Percentiles rank a stretch among this genome's conserved stretches.
These are phyloP conservation scores for Siderastrea radians DNA, from an alignment of 92 coral and sea anemone genomes.

Conservation along the genomic window DNA sequence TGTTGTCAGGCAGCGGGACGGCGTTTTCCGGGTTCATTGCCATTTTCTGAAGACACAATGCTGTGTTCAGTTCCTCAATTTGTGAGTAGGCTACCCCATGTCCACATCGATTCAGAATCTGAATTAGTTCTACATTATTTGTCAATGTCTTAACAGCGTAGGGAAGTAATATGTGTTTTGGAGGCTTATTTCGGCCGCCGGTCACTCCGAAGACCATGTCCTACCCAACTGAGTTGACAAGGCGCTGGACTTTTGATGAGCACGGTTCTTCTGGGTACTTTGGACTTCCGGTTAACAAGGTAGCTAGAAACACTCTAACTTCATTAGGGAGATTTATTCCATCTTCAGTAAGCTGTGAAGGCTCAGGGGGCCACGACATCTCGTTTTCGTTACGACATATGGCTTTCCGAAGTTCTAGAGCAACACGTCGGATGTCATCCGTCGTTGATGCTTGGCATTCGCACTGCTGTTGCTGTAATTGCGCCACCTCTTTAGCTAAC, in stretches of 20 bases:
- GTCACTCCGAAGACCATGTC: slow-evolving; percentile 45
- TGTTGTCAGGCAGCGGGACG: slow-evolving; percentile 56
- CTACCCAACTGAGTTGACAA: slow-evolving; percentile 25
- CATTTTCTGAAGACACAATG: slow-evolving; percentile 57
- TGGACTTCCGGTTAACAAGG: neutral
- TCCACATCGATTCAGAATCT: slow-evolving; percentile 48
- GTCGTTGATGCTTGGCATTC: neutral
- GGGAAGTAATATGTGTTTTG: slow-evolving; percentile 57
- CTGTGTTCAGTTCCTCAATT: slow-evolving; percentile 56
- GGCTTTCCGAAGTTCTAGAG: slow-evolving; percentile 48
- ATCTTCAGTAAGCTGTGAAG: neutral
- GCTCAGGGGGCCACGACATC: slow-evolving; percentile 8
- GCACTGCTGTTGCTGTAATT: neutral
- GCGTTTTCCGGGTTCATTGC: slow-evolving; percentile 12
- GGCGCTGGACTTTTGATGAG: neutral
- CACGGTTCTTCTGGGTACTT: neutral
- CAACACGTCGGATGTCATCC: slow-evolving; percentile 36
- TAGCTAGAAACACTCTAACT: neutral
- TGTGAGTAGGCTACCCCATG: slow-evolving; percentile 71
- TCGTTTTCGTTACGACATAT: slow-evolving; percentile 8
- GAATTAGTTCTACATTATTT: slow-evolving; percentile 44
- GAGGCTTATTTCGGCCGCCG: slow-evolving; percentile 4
- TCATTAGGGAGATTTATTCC: neutral
- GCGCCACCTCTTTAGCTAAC: slow-evolving; percentile 44
- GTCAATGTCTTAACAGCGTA: slow-evolving; percentile 53